A percentile compares a stretch with the other conserved stretches of the same genome.
Conservation (phyloP, 2,797 vertebrate genomes). For the Acanthopagrus latus region DNA sequence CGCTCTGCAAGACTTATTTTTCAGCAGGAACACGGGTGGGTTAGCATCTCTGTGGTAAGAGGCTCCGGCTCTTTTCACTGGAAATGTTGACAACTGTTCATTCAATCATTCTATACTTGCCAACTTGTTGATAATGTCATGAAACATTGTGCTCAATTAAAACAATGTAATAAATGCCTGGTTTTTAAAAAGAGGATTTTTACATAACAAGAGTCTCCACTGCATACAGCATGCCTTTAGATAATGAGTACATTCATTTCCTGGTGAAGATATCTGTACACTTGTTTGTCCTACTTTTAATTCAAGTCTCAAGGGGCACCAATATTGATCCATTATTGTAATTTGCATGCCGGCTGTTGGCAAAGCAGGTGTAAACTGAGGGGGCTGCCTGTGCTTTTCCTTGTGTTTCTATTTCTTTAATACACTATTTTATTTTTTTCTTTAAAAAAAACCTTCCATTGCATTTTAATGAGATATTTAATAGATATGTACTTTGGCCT, state of each 20-base stretch:
- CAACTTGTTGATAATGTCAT: not conserved
- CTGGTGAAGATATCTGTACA: not conserved
- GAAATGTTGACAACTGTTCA: not conserved
- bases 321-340: not conserved
- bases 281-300: conserved; percentile 3
- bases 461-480: too few relatives aligned
- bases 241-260: not conserved
- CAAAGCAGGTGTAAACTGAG: not conserved
- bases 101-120: not conserved
- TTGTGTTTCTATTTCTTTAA: not conserved
- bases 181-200: not conserved
- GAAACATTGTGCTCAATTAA: not conserved
- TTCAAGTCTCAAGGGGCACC: not conserved
- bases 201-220: not conserved
- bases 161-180: too few relatives aligned
- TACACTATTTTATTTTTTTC: not conserved
- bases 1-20: not conserved
- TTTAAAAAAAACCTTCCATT: too few relatives aligned
- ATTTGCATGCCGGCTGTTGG: not conserved
- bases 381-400: not conserved
- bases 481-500: not conserved
- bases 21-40: not conserved
- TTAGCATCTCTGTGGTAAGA: not conserved
- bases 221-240: not conserved
- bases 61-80: not conserved